Evolutionary conservation across 2,113 vertebrate species (phyloP).

Genomic region (Pandion haliaetus): DNA sequence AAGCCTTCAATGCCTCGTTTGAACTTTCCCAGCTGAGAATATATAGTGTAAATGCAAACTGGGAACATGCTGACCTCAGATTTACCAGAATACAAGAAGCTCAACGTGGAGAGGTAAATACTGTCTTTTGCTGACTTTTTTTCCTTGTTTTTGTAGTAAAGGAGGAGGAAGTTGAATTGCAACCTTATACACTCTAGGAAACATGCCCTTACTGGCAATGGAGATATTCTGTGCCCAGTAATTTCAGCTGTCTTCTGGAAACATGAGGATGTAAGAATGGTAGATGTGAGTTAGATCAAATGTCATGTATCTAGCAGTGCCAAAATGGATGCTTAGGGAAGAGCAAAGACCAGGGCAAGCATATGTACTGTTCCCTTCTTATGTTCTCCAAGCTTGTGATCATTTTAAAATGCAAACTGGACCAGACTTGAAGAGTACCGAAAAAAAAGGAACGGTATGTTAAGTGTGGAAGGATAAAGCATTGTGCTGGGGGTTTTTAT

Average conservation of each 20-base stretch:
- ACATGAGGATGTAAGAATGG: neutral
- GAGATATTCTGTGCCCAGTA: neutral
- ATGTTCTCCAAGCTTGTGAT: neutral
- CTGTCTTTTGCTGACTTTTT: neutral
- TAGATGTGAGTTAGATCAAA: neutral
- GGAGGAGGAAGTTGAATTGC: neutral
- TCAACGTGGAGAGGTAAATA: constrained; percentile 89
- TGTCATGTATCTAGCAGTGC: neutral
- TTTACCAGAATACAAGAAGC: constrained; percentile 92
- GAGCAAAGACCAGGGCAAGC: neutral
- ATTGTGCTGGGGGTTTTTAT: neutral
- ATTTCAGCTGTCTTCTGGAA: neutral
- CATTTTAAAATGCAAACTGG: neutral
- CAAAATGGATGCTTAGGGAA: neutral
- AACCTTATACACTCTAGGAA: neutral
- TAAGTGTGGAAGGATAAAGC: neutral
- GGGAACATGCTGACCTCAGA: constrained; percentile 87
- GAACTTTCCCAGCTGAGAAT: constrained; percentile 97
- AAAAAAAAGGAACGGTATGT: neutral
- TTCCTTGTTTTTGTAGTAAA: neutral
- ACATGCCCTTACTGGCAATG: accelerated
- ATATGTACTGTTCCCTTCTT: neutral
- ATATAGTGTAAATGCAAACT: constrained; percentile 95
- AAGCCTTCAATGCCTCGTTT: constrained; percentile 98
- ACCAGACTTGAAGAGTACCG: neutral